Base-by-base conservation (phyloP, 2,797 vertebrate genomes). In the Eidolon dupreanum region DNA sequence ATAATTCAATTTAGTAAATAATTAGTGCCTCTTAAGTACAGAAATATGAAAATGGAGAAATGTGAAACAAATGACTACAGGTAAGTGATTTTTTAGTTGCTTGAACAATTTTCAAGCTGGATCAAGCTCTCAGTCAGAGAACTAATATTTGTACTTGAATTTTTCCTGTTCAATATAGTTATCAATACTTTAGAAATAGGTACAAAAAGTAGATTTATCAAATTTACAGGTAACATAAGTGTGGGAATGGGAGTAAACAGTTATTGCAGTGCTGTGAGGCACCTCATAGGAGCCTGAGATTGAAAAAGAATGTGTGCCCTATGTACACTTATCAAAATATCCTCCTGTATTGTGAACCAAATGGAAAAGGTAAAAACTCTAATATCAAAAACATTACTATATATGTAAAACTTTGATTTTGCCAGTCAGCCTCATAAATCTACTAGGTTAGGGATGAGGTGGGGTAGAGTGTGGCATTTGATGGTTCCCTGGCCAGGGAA, bases 61-160 rank as follows among this genome's bases (percentile, higher is more conserved):
- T 77, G 15, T 53, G 73, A 65, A 79, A 51, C 36, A 81, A 88
- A 38, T 74, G 43, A 68, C 20, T 28, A 22, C 13, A 81, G n/a
- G 46, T 55, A 33, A 59, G n/a, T 19, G 19, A 22, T 61, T 66
- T 88, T 90, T 73, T 88, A 78, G 26, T 59, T 77, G 17, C 41
- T 5, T 24, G 26, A 71, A 85, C 26, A 57, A 33, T 90, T 93
- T 96, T 93, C 33, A 71, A 93, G 68, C n/a, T 82, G 41, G 43
- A 90, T 36, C n/a, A 70, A 75, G 2, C 24, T 90, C 19, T 86
- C 16, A 74, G 22, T 59, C 16, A 55, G 65, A 61, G 38, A 84
- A 65, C 43, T 70, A 77, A 51, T 1, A 10, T 43, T 93, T 24
- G 75, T n/a, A 51, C 19, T 73, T 71, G 31, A 63, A 81, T 59